phyloP scores from a whole-genome alignment of 1,140 invertebrate species.

The Brachionus rubens region DNA sequence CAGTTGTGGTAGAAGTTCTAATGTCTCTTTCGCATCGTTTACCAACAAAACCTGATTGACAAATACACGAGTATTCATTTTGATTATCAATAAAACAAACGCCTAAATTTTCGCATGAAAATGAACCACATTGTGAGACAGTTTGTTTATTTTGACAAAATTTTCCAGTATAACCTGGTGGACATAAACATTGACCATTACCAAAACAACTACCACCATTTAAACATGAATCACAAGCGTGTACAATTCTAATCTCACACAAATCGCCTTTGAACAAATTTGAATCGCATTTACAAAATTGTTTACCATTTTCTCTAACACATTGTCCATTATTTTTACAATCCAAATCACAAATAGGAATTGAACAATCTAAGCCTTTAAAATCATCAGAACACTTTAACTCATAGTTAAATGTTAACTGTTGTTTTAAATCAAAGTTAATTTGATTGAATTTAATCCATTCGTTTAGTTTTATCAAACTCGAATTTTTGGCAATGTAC shows the following conservation, averaged over 20 bases:
- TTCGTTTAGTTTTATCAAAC: neutral
- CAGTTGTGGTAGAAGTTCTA: neutral
- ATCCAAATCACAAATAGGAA: conserved; percentile 15
- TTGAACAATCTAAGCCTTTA: neutral
- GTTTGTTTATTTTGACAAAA: conserved; percentile 30
- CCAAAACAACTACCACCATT: conserved; percentile 40
- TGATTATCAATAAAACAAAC: conserved; percentile 45
- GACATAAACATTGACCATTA: conserved; percentile 34
- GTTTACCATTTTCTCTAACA: conserved; percentile 34
- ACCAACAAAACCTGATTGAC: conserved; percentile 7
- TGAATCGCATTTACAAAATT: conserved; percentile 18
- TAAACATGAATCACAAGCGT: conserved; percentile 6
- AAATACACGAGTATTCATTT: conserved; percentile 43
- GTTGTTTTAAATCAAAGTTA: neutral
- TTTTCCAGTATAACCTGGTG: conserved; percentile 28
- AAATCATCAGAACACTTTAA: conserved; percentile 21
- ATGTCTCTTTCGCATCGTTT: conserved; percentile 5
- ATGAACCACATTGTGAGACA: neutral
- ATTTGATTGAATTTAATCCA: conserved; percentile 42
- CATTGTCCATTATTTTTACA: conserved; percentile 38
- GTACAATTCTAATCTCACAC: conserved; percentile 33
- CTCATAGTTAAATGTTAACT: conserved; percentile 29
- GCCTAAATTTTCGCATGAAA: conserved; percentile 22
- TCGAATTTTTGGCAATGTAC: neutral
- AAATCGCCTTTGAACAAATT: conserved; percentile 30